Evolutionary conservation across 2,113 vertebrate species (phyloP), one percentile per base, ranked within the genome.

Genomic region (Piliocolobus tephrosceles): DNA sequence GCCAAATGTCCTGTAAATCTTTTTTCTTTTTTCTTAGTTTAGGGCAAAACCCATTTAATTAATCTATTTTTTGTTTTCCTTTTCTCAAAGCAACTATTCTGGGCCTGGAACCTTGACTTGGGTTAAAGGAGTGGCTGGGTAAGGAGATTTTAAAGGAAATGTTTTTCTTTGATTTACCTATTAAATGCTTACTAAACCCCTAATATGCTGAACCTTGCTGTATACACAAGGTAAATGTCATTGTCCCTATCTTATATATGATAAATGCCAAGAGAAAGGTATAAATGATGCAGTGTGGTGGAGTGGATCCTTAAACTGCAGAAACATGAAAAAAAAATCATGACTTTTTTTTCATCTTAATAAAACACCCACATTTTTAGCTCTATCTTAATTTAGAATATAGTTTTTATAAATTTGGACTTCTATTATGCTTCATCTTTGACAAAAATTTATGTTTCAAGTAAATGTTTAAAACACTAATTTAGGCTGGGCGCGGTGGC

Each of bases 11-110:
- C 38, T 94, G 12, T 30, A 35, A 80, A 38, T n/a, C 16, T 38
- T 61, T 81, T 61, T 90, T 11, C 45, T 75, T 88, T 47, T 95
- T 90, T 83, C 14, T 78, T 85, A 47, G 23, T 97, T 97, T 95
- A 85, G 45, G 22, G 55, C 10, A 91, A 94, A 89, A 81, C 38
- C 14, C 22, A 58, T 84, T 82, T 91, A 83, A 90, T 58, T 90
- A 52, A 58, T 45, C 12, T 75, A 12, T 72, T 91, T 95, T 91
- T 85, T 50, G 38, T 81, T 78, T 52, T 97, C 17, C 38, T 93
- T 89, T 78, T 83, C 70, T 89, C 35, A 91, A 85, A 72, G n/a
- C 38, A 80, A n/a, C 20, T 68, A 18, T 72, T 91, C 23, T 89
- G 75, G 90, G 57, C 73, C 32, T 90, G 52, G 43, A 86, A 58